phyloP scores from a whole-genome alignment of 2,888 invertebrate genomes.

The Dioctria rufipes region DNA sequence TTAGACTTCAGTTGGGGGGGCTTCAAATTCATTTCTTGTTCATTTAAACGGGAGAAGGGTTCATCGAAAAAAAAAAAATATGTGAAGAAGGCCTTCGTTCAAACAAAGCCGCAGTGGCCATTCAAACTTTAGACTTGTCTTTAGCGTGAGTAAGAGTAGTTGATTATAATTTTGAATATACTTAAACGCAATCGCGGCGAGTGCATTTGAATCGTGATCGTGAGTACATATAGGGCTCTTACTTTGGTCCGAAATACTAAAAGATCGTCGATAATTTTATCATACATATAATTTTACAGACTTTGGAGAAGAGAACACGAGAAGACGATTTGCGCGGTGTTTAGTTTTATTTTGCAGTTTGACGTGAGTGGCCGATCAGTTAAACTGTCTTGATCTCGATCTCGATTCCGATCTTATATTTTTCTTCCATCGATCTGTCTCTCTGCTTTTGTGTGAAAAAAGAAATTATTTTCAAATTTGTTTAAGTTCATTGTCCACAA shows the following conservation, averaged over 20 bases:
- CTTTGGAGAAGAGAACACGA: slow-evolving; percentile 13
- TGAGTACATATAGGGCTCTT: too few relatives aligned
- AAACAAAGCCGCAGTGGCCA: slow-evolving; percentile 2
- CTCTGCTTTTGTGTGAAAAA: not conserved
- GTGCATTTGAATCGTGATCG: not conserved
- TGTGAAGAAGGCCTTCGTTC: not conserved
- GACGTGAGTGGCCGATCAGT: slow-evolving; percentile 4
- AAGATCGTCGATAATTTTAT: too few relatives aligned
- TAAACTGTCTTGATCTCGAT: not conserved
- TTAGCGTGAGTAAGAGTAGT: not conserved
- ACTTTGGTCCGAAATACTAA: too few relatives aligned
- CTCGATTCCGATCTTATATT: not conserved
- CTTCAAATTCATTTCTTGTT: slow-evolving; percentile 21
- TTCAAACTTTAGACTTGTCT: slow-evolving; percentile 22
- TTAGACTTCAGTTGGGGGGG: not conserved
- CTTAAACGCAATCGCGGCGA: not conserved
- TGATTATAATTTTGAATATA: not conserved
- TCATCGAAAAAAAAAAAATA: not conserved
- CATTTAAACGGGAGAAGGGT: not conserved
- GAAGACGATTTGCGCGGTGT: not conserved
- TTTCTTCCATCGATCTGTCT: not conserved
- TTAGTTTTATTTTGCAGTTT: slow-evolving; percentile 37
- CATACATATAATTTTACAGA: not conserved
- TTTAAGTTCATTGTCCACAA: slow-evolving; percentile 1
- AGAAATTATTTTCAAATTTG: not conserved